Percentiles rank a stretch among this genome's conserved stretches.
phyloP scores from a whole-genome alignment of 2,888 invertebrate genomes.

The Tenthredo notha region DNA sequence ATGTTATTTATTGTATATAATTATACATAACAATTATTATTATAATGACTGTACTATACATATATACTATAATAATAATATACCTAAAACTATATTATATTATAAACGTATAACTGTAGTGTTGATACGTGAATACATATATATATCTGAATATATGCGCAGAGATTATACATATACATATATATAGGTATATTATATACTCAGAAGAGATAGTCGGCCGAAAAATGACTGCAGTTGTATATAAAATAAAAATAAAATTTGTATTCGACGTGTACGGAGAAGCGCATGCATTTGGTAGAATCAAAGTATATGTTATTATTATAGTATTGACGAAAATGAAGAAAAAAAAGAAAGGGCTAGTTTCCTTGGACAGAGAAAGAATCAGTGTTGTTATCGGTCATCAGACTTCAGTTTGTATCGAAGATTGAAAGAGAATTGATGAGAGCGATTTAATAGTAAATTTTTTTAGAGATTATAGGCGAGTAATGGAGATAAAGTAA shows the following conservation, averaged over 20 bases:
- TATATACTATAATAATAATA: not conserved
- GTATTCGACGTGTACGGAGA: slow-evolving; percentile 14
- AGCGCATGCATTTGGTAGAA: slow-evolving; percentile 27
- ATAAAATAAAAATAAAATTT: slow-evolving; percentile 25
- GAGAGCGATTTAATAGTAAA: slow-evolving; percentile 12
- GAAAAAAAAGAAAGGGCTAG: not conserved
- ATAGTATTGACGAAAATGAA: not conserved
- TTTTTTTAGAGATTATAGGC: slow-evolving; percentile 27
- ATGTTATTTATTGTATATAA: slow-evolving; percentile 68
- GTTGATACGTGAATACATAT: slow-evolving; percentile 31
- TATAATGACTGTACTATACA: slow-evolving; percentile 41
- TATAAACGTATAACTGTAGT: slow-evolving; percentile 27
- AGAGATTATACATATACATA: slow-evolving; percentile 23
- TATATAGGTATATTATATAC: slow-evolving; percentile 1
- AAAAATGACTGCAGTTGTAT: not conserved
- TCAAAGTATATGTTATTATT: slow-evolving; percentile 3
- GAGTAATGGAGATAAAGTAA: slow-evolving; percentile 9
- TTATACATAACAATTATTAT: slow-evolving; percentile 60
- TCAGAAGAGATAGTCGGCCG: not conserved
- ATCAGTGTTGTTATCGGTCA: slow-evolving; percentile 23
- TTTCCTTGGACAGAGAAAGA: slow-evolving; percentile 8
- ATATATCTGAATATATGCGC: slow-evolving; percentile 1
- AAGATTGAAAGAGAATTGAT: slow-evolving; percentile 4
- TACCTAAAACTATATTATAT: slow-evolving; percentile 1
- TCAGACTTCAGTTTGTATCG: slow-evolving; percentile 8